Base-by-base conservation (phyloP, 2,797 vertebrate species). In the Chelmon rostratus region DNA sequence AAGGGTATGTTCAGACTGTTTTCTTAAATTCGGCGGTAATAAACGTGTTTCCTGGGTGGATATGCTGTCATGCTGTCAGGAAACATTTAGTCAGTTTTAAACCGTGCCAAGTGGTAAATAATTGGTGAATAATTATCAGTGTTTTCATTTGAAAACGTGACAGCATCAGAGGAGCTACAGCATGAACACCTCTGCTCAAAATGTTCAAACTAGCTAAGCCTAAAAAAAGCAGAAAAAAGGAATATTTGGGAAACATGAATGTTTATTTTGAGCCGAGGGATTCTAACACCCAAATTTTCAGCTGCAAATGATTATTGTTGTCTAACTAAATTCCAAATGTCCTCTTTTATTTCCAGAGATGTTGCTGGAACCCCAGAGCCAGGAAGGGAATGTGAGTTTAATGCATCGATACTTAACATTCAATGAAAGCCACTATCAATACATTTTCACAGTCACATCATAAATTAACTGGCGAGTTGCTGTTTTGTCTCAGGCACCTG, bases 351-450 rank as follows among this genome's bases (percentile, higher is more conserved):
- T 90, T 89, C n/a, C 83, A 94, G 88, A 56, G 62, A 78, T 77
- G 49, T 76, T 12, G 6, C 69, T 50, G 88, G 8, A 69, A 90
- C 89, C 56, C 62, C 89, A 28, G 83, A 72, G 50, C 81, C 91
- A 46, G 89, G 31, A 52, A 84, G 57, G 21, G 91, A 94, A 50
- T 95, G 95, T 95, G 86, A 93, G 93, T 90, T 58, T 4, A 28
- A 37, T 19, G 8, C 21, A 57, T 40, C 12, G 50, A 25, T 25
- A 44, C 54, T 46, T 49, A 50, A 42, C 28, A 31, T 57, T 88
- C 13, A 68, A 5, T 68, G 2, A 73, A 74, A 63, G 62, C 40
- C 61, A 49, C 33, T 59, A 12, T 75, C 28, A 62, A 25, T 49
- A 16, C 9, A 37, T 40, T 37, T 16, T 54, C 10, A 46, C 52